A percentile compares a stretch with the other conserved stretches of the same genome.
Evolutionary conservation across 2,113 vertebrate genomes (phyloP).

Genomic region (Trochalopteron elliotii): DNA sequence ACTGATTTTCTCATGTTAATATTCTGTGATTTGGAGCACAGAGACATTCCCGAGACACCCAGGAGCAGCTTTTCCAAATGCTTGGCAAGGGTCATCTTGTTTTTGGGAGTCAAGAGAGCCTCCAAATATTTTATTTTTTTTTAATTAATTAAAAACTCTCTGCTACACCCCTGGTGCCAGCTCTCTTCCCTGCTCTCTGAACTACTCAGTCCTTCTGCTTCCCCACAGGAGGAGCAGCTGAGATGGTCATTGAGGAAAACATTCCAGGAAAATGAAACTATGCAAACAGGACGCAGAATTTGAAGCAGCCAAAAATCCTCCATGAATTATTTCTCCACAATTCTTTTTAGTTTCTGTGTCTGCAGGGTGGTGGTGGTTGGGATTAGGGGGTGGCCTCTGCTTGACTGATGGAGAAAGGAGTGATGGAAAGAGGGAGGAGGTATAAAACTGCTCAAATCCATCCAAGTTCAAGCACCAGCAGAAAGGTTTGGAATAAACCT

Average conservation of each 20-base stretch:
- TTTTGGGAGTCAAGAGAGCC: background rate
- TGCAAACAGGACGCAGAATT: fast-evolving
- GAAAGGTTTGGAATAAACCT: background rate
- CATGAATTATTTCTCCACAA: background rate
- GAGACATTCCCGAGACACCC: background rate
- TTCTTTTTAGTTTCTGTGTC: background rate
- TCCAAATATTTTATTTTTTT: background rate
- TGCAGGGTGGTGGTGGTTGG: background rate
- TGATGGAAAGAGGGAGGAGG: background rate
- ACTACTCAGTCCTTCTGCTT: no score
- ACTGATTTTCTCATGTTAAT: background rate
- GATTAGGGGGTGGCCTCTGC: background rate
- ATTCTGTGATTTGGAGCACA: background rate
- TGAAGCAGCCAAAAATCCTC: background rate
- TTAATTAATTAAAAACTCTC: background rate
- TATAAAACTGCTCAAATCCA: background rate
- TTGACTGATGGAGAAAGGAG: background rate
- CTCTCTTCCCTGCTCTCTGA: background rate
- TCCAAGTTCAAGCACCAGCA: background rate
- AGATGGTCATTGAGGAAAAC: background rate
- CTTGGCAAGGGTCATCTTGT: background rate
- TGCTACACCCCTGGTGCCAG: background rate
- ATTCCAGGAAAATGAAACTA: background rate
- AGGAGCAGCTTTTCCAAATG: background rate
- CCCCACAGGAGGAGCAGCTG: background rate